A percentile compares a stretch with the other conserved stretches of the same genome.
Conservation (phyloP, 30 jellyfish, hydroid and myxozoan species). For the Cassiopea xamachana region DNA sequence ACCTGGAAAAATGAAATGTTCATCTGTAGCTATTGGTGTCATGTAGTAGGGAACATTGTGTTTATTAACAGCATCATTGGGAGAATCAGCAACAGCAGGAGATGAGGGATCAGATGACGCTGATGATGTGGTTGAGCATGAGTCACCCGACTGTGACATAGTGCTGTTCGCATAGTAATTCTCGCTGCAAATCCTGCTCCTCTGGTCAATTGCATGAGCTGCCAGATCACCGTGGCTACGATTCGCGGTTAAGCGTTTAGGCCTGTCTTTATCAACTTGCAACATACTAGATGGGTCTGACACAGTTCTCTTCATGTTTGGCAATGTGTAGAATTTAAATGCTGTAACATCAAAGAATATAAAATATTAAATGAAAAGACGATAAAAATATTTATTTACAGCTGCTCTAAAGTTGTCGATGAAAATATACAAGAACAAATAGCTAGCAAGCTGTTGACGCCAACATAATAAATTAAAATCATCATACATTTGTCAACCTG, state of each 20-base stretch:
- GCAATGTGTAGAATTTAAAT: slow-evolving; percentile 67
- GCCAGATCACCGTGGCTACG: slow-evolving; percentile 89
- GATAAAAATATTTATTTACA: background rate
- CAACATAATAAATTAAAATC: no score
- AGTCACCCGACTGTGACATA: slow-evolving; percentile 83
- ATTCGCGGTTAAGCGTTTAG: slow-evolving; percentile 45
- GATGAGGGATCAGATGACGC: slow-evolving; percentile 94
- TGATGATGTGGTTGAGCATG: slow-evolving; percentile 93
- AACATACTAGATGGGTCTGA: slow-evolving; percentile 84
- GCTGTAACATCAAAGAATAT: slow-evolving; percentile 19
- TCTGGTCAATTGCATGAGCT: slow-evolving; percentile 56
- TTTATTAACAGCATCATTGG: slow-evolving; percentile 64
- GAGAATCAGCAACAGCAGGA: slow-evolving; percentile 76
- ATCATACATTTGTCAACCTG: no score
- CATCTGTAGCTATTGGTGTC: slow-evolving; percentile 64
- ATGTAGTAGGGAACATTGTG: slow-evolving; percentile 57
- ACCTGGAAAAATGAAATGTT: slow-evolving; percentile 80
- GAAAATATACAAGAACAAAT: no score
- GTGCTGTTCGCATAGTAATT: slow-evolving; percentile 42
- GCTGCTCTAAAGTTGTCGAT: no score
- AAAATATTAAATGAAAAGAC: background rate
- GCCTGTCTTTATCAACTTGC: slow-evolving; percentile 68
- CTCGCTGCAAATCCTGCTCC: slow-evolving; percentile 59
- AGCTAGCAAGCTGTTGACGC: no score
- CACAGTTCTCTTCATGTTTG: slow-evolving; percentile 81